Conservation (phyloP, 2,888 invertebrate genomes). For the Geotrupes spiniger region DNA sequence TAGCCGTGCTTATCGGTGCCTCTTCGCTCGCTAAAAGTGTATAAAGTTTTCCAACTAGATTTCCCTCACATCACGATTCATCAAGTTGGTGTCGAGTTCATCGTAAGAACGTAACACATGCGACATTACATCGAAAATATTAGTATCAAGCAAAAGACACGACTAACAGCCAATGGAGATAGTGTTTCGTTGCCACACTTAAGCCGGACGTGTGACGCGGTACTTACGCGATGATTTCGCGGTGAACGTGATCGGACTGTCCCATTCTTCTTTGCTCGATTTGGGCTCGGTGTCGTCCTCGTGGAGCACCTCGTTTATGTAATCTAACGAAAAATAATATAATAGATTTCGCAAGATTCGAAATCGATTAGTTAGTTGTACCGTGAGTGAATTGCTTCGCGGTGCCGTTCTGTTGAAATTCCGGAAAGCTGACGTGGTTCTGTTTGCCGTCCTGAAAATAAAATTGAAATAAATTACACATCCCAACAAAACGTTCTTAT, state of each 20-base stretch:
- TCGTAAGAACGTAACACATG: conserved; percentile 2
- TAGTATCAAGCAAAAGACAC: conserved; percentile 14
- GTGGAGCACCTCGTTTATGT: conserved; percentile 80
- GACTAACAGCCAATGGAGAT: conserved; percentile 18
- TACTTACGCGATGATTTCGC: conserved; percentile 85
- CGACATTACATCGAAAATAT: not conserved
- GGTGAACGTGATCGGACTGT: conserved; percentile 86
- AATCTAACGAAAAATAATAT: conserved; percentile 59
- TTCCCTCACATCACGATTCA: too few species aligned
- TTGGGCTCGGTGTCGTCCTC: conserved; percentile 59
- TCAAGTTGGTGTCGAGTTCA: conserved; percentile 1
- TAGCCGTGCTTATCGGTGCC: conserved; percentile 41
- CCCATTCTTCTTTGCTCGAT: conserved; percentile 69
- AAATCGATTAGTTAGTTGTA: conserved; percentile 46
- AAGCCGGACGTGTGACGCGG: not conserved
- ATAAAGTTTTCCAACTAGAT: too few species aligned
- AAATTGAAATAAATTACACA: not conserved
- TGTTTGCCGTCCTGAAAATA: conserved; percentile 73
- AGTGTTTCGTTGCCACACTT: not conserved
- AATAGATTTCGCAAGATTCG: not conserved
- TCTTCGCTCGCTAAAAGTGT: conserved; percentile 46
- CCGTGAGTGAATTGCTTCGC: conserved; percentile 86
- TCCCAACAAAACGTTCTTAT: too few species aligned
- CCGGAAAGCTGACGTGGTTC: conserved; percentile 86
- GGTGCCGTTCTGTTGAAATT: conserved; percentile 85